Evolutionary conservation across 2,888 invertebrate species (phyloP), one percentile per base, ranked within the genome.

Genomic region (Dynastes tityus): DNA sequence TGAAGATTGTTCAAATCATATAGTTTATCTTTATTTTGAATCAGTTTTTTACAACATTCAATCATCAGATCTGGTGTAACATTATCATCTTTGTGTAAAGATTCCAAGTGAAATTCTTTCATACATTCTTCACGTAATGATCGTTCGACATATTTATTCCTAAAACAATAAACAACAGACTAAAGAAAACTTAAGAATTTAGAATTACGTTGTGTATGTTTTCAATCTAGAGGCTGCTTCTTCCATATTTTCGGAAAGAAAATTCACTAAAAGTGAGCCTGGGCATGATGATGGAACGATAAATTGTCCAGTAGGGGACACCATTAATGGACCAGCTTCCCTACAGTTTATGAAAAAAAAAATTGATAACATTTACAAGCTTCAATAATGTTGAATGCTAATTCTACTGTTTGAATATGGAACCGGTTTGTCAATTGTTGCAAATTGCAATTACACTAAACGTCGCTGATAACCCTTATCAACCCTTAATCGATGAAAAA

Each of bases 251-350:
- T 93, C 93, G 0, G 93, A 91, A 68, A 98, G 94, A 87, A 96
- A 98, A 84, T 93, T 94, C 16, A 98, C 92, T 75, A 98, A 90
- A 81, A 97, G 92, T 83, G 94, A 93, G 0, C 97, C 96, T 0
- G 98, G 98, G 85, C 97, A 96, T 0, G 97, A 96, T 0, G 97
- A 94, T 13, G 98, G 98, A 0, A 96, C 95, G 80, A 97, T 96
- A 85, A 98, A 95, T 89, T 98, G 97, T 2, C 98, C 98, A 2
- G 96, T 96, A 0, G 97, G 97, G 11, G 97, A 97, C 40, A 98
- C 91, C 95, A 97, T 97, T 77, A 98, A 87, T 0, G 98, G 98
- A 0, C 98, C 98, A 2, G 97, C 95, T 88, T 97, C 97, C 29
- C 97, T 97, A 89, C 22, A 90, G 89, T 6, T 63, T 37, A 37